Base-by-base conservation (phyloP, 2,888 invertebrate species). In the Automeris io region DNA sequence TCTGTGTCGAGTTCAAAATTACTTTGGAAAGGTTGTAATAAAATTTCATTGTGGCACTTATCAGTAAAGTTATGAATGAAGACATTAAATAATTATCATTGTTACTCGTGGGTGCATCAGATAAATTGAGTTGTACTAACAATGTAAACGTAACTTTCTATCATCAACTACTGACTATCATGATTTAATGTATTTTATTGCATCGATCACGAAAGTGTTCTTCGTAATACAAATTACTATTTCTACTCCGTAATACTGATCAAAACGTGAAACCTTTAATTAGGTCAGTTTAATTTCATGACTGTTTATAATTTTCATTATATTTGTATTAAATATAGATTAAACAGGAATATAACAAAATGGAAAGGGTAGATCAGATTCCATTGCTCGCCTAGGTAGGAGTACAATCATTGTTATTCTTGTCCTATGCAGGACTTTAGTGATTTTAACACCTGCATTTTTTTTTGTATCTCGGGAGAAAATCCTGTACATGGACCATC, bases 61-160 rank as follows among this genome's bases (percentile, higher is more conserved):
- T 67, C 62, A 59, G 32, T 49, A 47, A 52, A 63, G 52, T 52
- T 50, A 62, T 72, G 69, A 72, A 72, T 72, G 69, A 48, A 67
- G 46, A 57, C 53, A 57, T 59, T 39, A 7, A 33, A 37, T 37
- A 37, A 37, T 37, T 32, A 32, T 13, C 37, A 23, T 37, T 37
- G 22, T 23, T 32, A 16, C 16, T 23, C 31, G 26, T 19, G 25
- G n/a, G 21, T 29, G 13, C 31, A 32, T 37, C 31, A 24, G 32
- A 37, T 37, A 37, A 32, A 29, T 29, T n/a, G 16, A 29, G 29
- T 29, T 9, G 16, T 29, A 12, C 16, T 26, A n/a, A 16, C 29
- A 29, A 29, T 29, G 29, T 16, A 29, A 29, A 16, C n/a, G n/a
- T 8, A 16, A 29, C 16, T 29, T 29, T 13, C 29, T n/a, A 16